Conservation (phyloP, 2,888 invertebrate species). For the Aelia acuminata region DNA sequence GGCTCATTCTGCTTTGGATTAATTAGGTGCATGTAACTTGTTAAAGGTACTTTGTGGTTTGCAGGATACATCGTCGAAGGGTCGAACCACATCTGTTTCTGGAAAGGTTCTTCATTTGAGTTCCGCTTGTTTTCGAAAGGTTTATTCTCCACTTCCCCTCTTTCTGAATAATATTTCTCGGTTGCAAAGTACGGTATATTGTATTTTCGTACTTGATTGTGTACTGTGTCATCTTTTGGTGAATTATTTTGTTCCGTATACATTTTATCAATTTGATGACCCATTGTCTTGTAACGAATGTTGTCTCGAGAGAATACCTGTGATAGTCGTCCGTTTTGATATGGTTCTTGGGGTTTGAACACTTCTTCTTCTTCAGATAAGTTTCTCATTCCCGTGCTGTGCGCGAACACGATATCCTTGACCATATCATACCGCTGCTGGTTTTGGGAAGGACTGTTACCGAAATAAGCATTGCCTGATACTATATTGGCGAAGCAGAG, state of each 20-base stretch:
- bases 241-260: background rate
- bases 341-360: no score
- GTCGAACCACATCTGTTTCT: background rate
- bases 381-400: slow-evolving; percentile 13
- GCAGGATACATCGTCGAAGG: background rate
- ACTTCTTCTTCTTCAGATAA: no score
- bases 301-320: background rate
- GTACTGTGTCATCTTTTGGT: background rate
- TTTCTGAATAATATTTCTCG: background rate
- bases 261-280: background rate
- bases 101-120: background rate
- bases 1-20: background rate
- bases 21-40: background rate
- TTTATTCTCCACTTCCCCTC: background rate
- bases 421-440: background rate
- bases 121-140: background rate
- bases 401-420: background rate
- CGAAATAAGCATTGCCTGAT: background rate
- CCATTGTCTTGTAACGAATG: background rate
- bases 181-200: background rate
- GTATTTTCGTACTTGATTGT: background rate
- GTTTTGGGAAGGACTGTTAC: background rate
- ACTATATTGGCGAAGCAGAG: background rate
- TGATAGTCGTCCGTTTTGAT: background rate
- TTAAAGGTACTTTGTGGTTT: background rate